A percentile compares a stretch with the other conserved stretches of the same genome.
These are phyloP conservation scores for Noctua janthina DNA, from an alignment of 2,888 invertebrate species.

Conservation along the genomic window DNA sequence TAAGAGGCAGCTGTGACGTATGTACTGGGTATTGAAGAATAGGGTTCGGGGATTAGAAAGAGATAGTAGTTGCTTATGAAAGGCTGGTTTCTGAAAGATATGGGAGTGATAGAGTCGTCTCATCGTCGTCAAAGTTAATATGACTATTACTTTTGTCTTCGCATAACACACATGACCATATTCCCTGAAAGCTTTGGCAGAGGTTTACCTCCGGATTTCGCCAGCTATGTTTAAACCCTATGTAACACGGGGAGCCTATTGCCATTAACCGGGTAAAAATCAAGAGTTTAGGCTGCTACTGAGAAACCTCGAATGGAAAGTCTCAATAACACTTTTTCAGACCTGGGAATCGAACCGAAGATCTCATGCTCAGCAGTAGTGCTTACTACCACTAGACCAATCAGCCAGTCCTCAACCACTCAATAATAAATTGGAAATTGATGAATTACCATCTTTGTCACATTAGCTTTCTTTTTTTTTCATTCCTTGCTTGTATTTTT, in stretches of 20 bases:
- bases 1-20: slow-evolving; percentile 66
- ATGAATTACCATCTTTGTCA: neutral
- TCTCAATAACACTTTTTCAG: neutral
- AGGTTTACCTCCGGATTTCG: neutral
- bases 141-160: neutral
- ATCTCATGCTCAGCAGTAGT: neutral
- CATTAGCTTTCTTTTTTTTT: neutral
- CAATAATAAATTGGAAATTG: neutral
- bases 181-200: neutral
- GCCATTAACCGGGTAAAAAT: neutral
- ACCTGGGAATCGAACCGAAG: neutral
- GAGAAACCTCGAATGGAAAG: neutral
- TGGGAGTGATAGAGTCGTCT: neutral
- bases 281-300: neutral
- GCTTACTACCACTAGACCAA: neutral
- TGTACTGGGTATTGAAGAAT: slow-evolving; percentile 63
- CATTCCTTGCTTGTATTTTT: neutral
- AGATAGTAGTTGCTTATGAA: slow-evolving; percentile 2
- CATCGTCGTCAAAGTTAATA: neutral
- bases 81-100: neutral
- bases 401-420: neutral
- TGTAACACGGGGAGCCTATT: neutral
- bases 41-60: slow-evolving; percentile 17
- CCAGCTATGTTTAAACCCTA: neutral
- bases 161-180: neutral